phyloP scores from a whole-genome alignment of 2,888 invertebrate genomes.

The Lasius platythorax region DNA sequence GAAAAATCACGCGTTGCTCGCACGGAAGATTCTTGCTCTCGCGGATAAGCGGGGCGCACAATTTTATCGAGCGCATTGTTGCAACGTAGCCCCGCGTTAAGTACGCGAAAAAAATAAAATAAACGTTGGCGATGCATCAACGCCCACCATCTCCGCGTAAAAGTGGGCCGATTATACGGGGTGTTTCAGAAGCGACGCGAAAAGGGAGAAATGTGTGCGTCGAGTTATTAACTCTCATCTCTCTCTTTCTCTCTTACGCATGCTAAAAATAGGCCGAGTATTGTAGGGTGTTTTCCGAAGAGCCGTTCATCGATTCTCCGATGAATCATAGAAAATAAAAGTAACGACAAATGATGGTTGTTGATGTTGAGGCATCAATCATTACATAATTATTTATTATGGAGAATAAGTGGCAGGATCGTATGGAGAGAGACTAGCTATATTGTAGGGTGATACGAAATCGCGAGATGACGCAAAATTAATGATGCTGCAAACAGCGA shows the following conservation, averaged over 20 bases:
- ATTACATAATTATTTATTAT: slow-evolving; percentile 26
- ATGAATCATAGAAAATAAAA: neutral
- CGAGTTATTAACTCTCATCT: neutral
- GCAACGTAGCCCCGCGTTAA: slow-evolving; percentile 18
- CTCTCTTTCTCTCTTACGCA: neutral
- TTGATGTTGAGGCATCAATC: neutral
- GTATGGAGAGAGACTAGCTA: neutral
- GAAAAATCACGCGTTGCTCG: slow-evolving; percentile 50
- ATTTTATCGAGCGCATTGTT: slow-evolving; percentile 29
- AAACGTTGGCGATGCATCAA: slow-evolving; percentile 47
- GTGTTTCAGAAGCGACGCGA: slow-evolving; percentile 22
- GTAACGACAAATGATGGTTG: neutral
- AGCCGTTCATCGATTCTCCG: neutral
- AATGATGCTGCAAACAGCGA: slow-evolving; percentile 24
- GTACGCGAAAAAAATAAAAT: slow-evolving; percentile 43
- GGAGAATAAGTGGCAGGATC: neutral
- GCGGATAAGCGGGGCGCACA: neutral
- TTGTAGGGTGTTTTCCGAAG: neutral
- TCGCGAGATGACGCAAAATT: slow-evolving; percentile 24
- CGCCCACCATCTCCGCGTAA: slow-evolving; percentile 37
- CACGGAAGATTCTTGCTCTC: slow-evolving; percentile 21
- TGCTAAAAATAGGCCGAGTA: neutral
- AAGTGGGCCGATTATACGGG: slow-evolving; percentile 32
- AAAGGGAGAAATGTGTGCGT: neutral
- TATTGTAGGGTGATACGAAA: slow-evolving; percentile 1